Percentiles rank a stretch among this genome's conserved stretches.
phyloP scores from a whole-genome alignment of 2,113 vertebrate genomes.

The Cavia porcellus region DNA sequence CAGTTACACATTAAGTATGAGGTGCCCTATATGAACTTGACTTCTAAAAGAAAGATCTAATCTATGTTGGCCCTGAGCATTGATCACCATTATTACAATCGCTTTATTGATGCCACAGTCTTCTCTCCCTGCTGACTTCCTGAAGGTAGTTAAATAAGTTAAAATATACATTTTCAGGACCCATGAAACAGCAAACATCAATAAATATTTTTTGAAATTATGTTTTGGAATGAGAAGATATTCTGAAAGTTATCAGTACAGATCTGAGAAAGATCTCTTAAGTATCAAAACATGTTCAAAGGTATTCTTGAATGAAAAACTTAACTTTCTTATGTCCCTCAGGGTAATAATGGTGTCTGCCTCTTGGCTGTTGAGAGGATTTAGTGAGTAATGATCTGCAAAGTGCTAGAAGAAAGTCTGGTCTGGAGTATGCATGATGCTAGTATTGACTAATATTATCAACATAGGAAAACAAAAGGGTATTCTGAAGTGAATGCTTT shows the following conservation, averaged over 20 bases:
- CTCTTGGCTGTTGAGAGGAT: neutral
- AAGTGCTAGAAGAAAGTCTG: neutral
- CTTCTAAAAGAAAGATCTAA: neutral
- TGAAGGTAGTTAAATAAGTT: neutral
- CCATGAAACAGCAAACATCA: neutral
- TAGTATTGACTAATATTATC: neutral
- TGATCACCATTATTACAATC: neutral
- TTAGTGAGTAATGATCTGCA: neutral
- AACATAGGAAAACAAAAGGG: neutral
- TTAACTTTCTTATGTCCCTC: neutral
- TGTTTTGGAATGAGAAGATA: neutral
- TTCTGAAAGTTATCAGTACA: neutral
- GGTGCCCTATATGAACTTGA: neutral
- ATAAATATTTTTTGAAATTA: conserved; percentile 7
- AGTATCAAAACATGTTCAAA: neutral
- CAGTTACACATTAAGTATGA: neutral
- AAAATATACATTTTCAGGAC: conserved; percentile 14
- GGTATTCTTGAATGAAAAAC: neutral
- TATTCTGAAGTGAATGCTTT: neutral
- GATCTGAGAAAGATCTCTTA: neutral
- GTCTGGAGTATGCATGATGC: neutral
- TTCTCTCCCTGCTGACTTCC: neutral
- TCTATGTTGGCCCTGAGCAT: neutral
- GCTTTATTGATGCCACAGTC: neutral
- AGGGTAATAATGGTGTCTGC: neutral